Conservation (phyloP, 2,888 invertebrate genomes). For the Sipunculus nudus region DNA sequence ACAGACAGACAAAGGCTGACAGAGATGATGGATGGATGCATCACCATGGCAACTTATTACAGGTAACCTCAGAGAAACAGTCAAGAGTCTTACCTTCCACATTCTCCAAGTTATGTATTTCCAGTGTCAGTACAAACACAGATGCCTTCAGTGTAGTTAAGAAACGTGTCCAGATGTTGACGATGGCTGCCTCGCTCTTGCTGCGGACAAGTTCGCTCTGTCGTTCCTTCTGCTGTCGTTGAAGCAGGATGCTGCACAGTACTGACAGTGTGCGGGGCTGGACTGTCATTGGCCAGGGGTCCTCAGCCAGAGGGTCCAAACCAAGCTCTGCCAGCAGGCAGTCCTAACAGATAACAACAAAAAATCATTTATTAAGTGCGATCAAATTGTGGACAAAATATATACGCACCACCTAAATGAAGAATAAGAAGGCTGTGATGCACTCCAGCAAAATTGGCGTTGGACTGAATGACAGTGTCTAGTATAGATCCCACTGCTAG, state of each 20-base stretch:
- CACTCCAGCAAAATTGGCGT: too few relatives aligned
- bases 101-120: slow-evolving; percentile 1
- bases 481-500: too few relatives aligned
- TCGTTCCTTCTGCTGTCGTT: slow-evolving; percentile 68
- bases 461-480: too few relatives aligned
- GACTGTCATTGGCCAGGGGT: slow-evolving; percentile 79
- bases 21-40: too few relatives aligned
- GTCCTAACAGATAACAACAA: too few relatives aligned
- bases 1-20: too few relatives aligned
- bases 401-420: too few relatives aligned
- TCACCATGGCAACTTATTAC: too few relatives aligned
- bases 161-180: slow-evolving; percentile 90
- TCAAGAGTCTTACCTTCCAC: background rate
- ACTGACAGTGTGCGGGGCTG: slow-evolving; percentile 81
- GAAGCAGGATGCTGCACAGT: slow-evolving; percentile 82
- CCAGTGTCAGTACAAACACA: slow-evolving; percentile 67
- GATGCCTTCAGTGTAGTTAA: slow-evolving; percentile 89
- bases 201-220: slow-evolving; percentile 75
- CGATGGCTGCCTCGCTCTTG: slow-evolving; percentile 88
- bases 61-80: too few relatives aligned
- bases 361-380: too few relatives aligned
- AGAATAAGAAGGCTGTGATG: too few relatives aligned
- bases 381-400: too few relatives aligned
- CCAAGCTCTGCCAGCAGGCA: slow-evolving; percentile 78
- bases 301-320: slow-evolving; percentile 76